Evolutionary conservation across 2,888 invertebrate genomes (phyloP), one percentile per base, ranked within the genome.

Genomic region (Acanthococcus lagerstroemiae): DNA sequence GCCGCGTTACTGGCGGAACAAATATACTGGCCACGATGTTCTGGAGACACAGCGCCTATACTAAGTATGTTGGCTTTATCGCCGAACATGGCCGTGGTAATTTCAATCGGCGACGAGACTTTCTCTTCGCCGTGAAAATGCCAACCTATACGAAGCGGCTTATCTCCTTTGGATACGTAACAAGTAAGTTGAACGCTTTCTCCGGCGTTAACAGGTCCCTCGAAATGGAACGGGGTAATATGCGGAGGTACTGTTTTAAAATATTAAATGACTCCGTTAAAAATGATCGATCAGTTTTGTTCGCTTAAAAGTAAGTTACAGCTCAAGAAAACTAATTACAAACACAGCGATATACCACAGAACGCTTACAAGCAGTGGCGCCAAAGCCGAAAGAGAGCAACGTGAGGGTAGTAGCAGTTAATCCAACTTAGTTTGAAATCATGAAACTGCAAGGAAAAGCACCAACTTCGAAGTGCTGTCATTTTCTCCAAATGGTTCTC

Each of bases 201-300:
- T 61, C 85, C 86, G 68, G 83, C 83, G 75, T 84, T 84, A 37
- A 84, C 79, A 19, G 84, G 80, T 73, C 84, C 83, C 67, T 83
- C 82, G 73, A 87, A 85, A 69, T 80, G 75, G 74, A 87, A 87
- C 68, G 83, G 83, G 69, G 84, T 81, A 73, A 87, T 85, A 80
- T 84, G 84, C 69, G 88, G 88, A 73, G 83, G 81, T 77, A 88
- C 87, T 88, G 44, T n/a, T n/a, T n/a, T n/a, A n/a, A n/a, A n/a
- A n/a, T n/a, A n/a, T n/a, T n/a, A n/a, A n/a, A n/a, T n/a, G n/a
- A n/a, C n/a, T n/a, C n/a, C n/a, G n/a, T n/a, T n/a, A n/a, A n/a
- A n/a, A n/a, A n/a, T n/a, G n/a, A n/a, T n/a, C n/a, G n/a, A n/a
- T n/a, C n/a, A n/a, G n/a, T n/a, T n/a, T n/a, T n/a, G n/a, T n/a